Evolutionary conservation across 37 sponge, comb jelly and placozoan genomes (phyloP).

Genomic region (Axinella damicornis): DNA sequence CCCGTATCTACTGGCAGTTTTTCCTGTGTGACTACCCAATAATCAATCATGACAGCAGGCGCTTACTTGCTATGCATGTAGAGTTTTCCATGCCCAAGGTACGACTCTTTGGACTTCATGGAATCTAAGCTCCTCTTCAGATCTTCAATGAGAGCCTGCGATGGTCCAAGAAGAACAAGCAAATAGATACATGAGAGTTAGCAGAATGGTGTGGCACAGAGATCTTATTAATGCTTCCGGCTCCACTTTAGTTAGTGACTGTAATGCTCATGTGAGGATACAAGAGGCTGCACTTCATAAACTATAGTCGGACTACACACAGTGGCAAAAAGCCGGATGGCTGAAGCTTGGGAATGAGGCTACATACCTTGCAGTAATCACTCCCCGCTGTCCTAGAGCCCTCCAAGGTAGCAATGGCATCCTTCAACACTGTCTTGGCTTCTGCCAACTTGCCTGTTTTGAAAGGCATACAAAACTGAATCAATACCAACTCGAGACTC

Average conservation of each 20-base stretch:
- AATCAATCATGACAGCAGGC: too few relatives aligned
- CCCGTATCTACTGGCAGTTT: too few relatives aligned
- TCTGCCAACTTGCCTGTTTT: conserved; percentile 39
- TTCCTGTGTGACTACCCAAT: too few relatives aligned
- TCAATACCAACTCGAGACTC: too few relatives aligned
- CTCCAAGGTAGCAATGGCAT: conserved; percentile 19
- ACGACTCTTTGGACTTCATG: conserved; percentile 29
- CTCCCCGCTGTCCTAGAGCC: conserved; percentile 14
- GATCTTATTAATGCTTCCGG: background rate
- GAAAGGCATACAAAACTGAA: background rate
- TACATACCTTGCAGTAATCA: conserved; percentile 34
- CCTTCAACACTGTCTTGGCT: conserved; percentile 25
- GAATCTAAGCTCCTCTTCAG: conserved; percentile 55
- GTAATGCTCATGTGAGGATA: too few relatives aligned
- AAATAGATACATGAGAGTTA: too few relatives aligned
- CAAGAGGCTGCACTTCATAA: background rate
- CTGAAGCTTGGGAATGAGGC: too few relatives aligned
- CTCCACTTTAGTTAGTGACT: background rate
- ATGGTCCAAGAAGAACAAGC: too few relatives aligned
- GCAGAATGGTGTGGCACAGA: too few relatives aligned
- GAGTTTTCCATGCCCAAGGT: conserved; percentile 40
- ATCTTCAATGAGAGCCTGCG: conserved; percentile 55
- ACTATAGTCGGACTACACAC: background rate
- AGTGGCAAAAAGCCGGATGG: too few relatives aligned
- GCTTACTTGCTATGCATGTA: conserved; percentile 58